phyloP scores from a whole-genome alignment of 1,140 invertebrate genomes.

The Notospermus geniculatus region DNA sequence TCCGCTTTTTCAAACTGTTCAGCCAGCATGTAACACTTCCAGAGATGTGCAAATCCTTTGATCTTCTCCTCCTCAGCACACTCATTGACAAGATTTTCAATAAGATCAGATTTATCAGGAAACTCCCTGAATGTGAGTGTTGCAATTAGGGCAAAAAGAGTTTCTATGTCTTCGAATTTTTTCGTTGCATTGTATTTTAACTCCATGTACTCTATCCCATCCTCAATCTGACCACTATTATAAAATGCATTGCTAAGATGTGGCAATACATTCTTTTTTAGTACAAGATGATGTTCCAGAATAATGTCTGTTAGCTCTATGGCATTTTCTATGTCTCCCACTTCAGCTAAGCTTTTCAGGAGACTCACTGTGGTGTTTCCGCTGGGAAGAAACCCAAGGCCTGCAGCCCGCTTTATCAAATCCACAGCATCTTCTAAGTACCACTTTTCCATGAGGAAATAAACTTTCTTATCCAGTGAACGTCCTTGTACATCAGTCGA shows the following conservation, averaged over 20 bases:
- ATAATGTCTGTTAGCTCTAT: background rate
- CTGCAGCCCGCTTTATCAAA: background rate
- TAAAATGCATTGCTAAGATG: background rate
- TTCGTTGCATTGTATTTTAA: background rate
- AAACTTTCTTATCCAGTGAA: background rate
- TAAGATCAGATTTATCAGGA: background rate
- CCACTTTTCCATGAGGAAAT: slow-evolving; percentile 1
- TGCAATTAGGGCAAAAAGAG: background rate
- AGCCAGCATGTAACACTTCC: slow-evolving; percentile 7
- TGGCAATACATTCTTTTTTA: background rate
- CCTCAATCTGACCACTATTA: slow-evolving; percentile 2
- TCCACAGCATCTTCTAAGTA: background rate
- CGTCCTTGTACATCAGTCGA: no score
- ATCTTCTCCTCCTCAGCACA: background rate
- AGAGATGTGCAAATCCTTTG: background rate
- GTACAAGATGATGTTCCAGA: background rate
- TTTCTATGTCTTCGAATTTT: slow-evolving; percentile 1
- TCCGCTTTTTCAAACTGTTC: slow-evolving; percentile 7
- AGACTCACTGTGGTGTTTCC: background rate
- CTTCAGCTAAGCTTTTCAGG: background rate
- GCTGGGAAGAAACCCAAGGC: background rate
- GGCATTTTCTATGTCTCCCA: slow-evolving; percentile 1
- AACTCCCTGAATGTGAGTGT: background rate
- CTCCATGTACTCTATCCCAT: background rate
- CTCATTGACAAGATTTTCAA: background rate